Percentiles rank a stretch among this genome's conserved stretches.
Conservation (phyloP, 2,888 invertebrate genomes). For the Mythimna impura region DNA sequence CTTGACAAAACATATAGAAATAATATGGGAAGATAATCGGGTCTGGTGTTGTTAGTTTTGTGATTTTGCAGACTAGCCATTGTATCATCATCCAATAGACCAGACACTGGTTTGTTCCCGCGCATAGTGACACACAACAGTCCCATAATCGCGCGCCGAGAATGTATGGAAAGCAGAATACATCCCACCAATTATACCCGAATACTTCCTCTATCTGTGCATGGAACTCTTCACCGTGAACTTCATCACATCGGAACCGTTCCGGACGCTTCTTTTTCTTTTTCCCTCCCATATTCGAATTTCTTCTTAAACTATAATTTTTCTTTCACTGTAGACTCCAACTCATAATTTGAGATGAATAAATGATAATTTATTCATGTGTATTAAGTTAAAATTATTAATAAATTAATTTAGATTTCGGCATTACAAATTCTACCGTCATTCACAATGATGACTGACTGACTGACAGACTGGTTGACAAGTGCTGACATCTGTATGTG, state of each 20-base stretch:
- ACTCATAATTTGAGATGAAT: conserved; percentile 46
- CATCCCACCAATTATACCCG: conserved; percentile 82
- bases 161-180: conserved; percentile 84
- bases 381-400: not conserved
- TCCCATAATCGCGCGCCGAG: conserved; percentile 79
- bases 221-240: conserved; percentile 76
- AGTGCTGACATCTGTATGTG: not conserved
- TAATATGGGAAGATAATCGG: conserved; percentile 84
- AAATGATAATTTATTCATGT: conserved; percentile 23
- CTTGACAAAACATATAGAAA: conserved; percentile 84
- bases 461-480: conserved; percentile 2
- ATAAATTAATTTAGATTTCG: not conserved
- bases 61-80: conserved; percentile 84
- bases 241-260: conserved; percentile 71
- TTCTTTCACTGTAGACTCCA: not conserved
- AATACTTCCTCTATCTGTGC: conserved; percentile 77
- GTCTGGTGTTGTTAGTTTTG: conserved; percentile 77
- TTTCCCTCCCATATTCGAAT: conserved; percentile 72
- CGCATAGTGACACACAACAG: conserved; percentile 76
- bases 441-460: not conserved
- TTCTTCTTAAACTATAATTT: conserved; percentile 19
- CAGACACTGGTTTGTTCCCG: conserved; percentile 82
- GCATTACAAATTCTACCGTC: conserved; percentile 18
- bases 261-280: conserved; percentile 55
- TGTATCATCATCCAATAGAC: conserved; percentile 84